Evolutionary conservation across 1,140 invertebrate genomes (phyloP).

Genomic region (Ceratina japonica): DNA sequence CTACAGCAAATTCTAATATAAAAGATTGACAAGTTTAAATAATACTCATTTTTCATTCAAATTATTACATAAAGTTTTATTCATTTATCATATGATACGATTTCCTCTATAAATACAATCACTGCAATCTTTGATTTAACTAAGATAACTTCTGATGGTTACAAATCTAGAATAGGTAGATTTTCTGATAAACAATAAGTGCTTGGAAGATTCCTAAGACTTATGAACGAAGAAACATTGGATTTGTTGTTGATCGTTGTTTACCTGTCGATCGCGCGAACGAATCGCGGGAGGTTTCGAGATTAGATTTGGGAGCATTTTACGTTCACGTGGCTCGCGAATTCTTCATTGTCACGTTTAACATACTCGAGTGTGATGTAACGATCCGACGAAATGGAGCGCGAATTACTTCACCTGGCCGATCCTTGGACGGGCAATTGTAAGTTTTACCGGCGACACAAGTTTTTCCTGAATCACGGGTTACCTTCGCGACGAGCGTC

Average conservation of each 20-base stretch:
- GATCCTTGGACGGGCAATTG: background rate
- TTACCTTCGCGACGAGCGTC: background rate
- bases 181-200: no score
- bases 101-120: no score
- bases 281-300: background rate
- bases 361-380: background rate
- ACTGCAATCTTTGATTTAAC: no score
- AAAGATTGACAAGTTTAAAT: no score
- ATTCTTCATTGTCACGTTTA: background rate
- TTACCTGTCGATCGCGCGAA: background rate
- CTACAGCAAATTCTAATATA: no score
- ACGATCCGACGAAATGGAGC: background rate
- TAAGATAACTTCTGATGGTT: no score
- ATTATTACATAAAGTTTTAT: no score
- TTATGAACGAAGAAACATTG: background rate
- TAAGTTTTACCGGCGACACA: background rate
- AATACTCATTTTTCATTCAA: no score
- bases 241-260: background rate
- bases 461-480: background rate
- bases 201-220: no score
- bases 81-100: no score
- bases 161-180: no score
- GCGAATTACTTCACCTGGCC: background rate
- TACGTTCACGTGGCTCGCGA: background rate
- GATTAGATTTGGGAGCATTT: constrained; percentile 16